Base-by-base conservation (phyloP, 2,888 invertebrate species). In the Papilio gigon region DNA sequence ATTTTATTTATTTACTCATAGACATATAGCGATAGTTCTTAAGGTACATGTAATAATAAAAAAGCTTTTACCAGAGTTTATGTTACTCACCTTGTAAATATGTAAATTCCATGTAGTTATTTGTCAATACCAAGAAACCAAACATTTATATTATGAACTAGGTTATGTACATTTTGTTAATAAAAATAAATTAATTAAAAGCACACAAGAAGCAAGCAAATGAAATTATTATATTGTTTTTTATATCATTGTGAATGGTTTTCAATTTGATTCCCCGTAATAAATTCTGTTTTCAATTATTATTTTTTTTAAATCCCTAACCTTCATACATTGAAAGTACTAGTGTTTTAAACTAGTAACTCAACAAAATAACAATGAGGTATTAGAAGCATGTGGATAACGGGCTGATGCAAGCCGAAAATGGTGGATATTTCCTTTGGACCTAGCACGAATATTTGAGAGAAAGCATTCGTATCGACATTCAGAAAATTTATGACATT, bases 71-170 rank as follows among this genome's bases (percentile, higher is more conserved):
- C 87, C 86, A 86, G 78, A 81, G 79, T 86, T 85, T 85, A 78
- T 81, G 81, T 87, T 86, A 87, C 78, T 85, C 81, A 80, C 77
- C 75, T 74, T 92, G 92, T 92, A 92, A 86, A 92, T 92, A 92
- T 92, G 91, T 91, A 92, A 89, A 91, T 90, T 88, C 84, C 85
- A 87, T 81, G 80, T 90, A 87, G 85, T 83, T 84, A 87, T 84
- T 88, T 81, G 83, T 86, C 85, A 86, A 88, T 90, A 90, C 87
- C 90, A 88, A 82, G 86, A 90, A 90, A 92, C 92, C 92, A 91
- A 92, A 92, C 92, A 88, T 88, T 89, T 87, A 81, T 84, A 68
- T 59, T 68, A 85, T 84, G 81, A 84, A 82, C 47, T 90, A 89
- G 87, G 82, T 77, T 83, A 80, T 89, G 85, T 90, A 90, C 80